phyloP scores from a whole-genome alignment of 1,140 invertebrate genomes.

The Sipha flava region DNA sequence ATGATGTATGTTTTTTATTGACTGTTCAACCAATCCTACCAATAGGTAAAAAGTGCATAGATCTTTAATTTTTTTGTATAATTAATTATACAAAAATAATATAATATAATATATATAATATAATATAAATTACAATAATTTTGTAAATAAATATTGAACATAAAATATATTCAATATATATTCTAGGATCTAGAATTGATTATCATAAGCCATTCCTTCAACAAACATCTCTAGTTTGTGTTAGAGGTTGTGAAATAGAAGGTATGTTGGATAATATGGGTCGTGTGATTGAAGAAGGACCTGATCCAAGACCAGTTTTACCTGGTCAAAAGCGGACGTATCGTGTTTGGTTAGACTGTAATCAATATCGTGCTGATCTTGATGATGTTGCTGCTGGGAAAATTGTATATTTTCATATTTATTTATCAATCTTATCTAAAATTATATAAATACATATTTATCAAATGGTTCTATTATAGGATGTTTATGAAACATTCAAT shows the following conservation, averaged over 20 bases:
- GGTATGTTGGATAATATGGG: conserved; percentile 96
- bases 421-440: no score
- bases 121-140: no score
- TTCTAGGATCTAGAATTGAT: conserved; percentile 65
- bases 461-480: conserved; percentile 46
- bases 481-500: conserved; percentile 96
- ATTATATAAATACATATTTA: background rate
- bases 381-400: conserved; percentile 64
- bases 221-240: conserved; percentile 82
- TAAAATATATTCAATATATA: background rate
- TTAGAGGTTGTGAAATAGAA: conserved; percentile 96
- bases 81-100: no score
- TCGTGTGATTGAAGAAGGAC: conserved; percentile 92
- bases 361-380: conserved; percentile 93
- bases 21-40: conserved; percentile 75
- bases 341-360: conserved; percentile 87
- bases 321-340: conserved; percentile 86
- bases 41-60: conserved; percentile 53
- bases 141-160: no score
- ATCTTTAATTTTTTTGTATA: background rate
- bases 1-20: conserved; percentile 95
- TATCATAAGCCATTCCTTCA: conserved; percentile 74
- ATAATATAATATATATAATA: no score
- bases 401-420: conserved; percentile 47
- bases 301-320: conserved; percentile 76